These are phyloP conservation scores for Tenebrosternarchus preto DNA, from an alignment of 2,113 vertebrate species.

Conservation along the genomic window DNA sequence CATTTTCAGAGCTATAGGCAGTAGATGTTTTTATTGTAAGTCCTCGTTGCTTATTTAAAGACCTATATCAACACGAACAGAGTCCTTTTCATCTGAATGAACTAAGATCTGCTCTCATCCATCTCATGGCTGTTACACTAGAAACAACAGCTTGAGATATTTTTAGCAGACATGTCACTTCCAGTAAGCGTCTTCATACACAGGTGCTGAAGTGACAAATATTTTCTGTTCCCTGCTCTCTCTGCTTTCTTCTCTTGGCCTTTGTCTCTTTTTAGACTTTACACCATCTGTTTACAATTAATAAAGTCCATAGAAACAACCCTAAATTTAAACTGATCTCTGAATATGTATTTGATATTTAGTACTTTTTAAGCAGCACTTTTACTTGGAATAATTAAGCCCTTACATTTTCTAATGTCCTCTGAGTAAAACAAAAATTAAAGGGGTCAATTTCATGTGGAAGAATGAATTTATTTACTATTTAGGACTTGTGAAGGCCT, in stretches of 20 bases:
- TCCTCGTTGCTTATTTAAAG: constrained; percentile 10
- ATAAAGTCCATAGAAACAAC: not conserved
- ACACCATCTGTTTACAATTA: constrained; percentile 4
- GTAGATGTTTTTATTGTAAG: not conserved
- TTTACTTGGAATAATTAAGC: not conserved
- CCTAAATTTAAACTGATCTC: not conserved
- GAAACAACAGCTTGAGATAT: constrained; percentile 40
- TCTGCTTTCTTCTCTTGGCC: not conserved
- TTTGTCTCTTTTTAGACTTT: constrained; percentile 33
- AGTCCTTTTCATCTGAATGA: constrained; percentile 12
- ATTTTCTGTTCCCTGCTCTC: constrained; percentile 1
- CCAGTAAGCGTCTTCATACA: constrained; percentile 31
- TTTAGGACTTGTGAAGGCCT: too few species aligned
- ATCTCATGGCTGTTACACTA: not conserved
- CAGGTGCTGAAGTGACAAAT: constrained; percentile 48
- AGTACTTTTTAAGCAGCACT: not conserved
- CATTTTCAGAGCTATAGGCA: not conserved
- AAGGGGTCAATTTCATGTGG: too few species aligned
- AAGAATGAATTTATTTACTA: too few species aligned
- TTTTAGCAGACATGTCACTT: constrained; percentile 29
- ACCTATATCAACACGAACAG: constrained; percentile 24
- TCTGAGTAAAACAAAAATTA: not conserved
- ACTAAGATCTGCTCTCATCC: constrained; percentile 27
- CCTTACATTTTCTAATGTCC: not conserved
- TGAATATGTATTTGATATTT: constrained; percentile 15